Conservation (phyloP, 2,797 vertebrate genomes). For the Lagocephalus sceleratus region DNA sequence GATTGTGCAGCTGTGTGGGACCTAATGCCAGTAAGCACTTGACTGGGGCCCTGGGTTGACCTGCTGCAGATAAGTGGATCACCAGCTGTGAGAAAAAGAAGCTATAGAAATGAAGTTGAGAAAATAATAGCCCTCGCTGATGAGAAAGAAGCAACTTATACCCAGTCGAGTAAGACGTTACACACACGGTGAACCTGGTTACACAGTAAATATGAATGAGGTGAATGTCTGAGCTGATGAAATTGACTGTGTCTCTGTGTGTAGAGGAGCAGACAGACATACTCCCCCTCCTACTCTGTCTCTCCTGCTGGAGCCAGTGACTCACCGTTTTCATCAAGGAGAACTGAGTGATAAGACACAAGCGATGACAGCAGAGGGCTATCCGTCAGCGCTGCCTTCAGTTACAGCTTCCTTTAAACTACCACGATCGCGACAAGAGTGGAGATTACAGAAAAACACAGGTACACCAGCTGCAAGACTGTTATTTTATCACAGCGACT, state of each 20-base stretch:
- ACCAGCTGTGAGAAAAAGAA: slow-evolving; percentile 41
- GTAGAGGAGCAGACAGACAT: slow-evolving; percentile 34
- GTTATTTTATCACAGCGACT: slow-evolving; percentile 30
- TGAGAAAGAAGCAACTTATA: slow-evolving; percentile 21
- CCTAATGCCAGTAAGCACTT: slow-evolving; percentile 31
- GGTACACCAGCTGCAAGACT: slow-evolving; percentile 1
- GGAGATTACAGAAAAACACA: slow-evolving; percentile 5
- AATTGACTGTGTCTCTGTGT: slow-evolving; percentile 25
- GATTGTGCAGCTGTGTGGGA: slow-evolving; percentile 35
- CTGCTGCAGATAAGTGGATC: slow-evolving; percentile 24
- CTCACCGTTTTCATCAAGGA: slow-evolving; percentile 33
- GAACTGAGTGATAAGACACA: slow-evolving; percentile 32
- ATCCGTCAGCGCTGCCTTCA: slow-evolving; percentile 21
- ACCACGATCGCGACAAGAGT: slow-evolving; percentile 1
- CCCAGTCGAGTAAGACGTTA: slow-evolving; percentile 12
- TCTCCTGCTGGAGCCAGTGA: slow-evolving; percentile 46
- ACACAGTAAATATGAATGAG: slow-evolving; percentile 20
- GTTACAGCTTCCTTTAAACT: slow-evolving; percentile 26
- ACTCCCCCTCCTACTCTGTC: slow-evolving; percentile 24
- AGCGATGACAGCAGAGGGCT: slow-evolving; percentile 23
- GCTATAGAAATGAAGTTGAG: slow-evolving; percentile 4
- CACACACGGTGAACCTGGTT: no score
- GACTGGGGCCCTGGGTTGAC: slow-evolving; percentile 18
- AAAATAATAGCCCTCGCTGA: slow-evolving; percentile 27
- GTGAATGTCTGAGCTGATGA: slow-evolving; percentile 10